Conservation (phyloP, 1,140 invertebrate genomes). For the Zaprionus inermis region DNA sequence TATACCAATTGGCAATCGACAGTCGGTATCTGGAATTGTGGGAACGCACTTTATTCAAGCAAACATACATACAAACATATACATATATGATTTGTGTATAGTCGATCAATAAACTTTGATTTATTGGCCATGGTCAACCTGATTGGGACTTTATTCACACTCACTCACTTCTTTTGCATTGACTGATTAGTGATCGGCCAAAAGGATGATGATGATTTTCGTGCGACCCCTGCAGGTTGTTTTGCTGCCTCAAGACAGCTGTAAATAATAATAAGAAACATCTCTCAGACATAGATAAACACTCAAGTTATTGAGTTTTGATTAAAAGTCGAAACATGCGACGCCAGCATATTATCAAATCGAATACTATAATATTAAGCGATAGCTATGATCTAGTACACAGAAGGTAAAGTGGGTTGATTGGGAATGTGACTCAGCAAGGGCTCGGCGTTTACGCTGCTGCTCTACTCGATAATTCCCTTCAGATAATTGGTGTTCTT, state of each 20-base stretch:
- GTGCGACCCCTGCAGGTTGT: slow-evolving; percentile 7
- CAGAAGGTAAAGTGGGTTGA: slow-evolving; percentile 32
- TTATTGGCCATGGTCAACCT: slow-evolving; percentile 52
- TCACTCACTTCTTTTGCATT: neutral
- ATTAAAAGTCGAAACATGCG: slow-evolving; percentile 61
- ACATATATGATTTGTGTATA: slow-evolving; percentile 61
- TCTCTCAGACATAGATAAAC: slow-evolving; percentile 58
- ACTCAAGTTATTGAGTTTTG: slow-evolving; percentile 61
- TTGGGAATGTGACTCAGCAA: slow-evolving; percentile 70
- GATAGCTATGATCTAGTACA: slow-evolving; percentile 39
- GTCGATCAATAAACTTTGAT: slow-evolving; percentile 66
- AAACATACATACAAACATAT: slow-evolving; percentile 19
- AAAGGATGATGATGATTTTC: slow-evolving; percentile 6
- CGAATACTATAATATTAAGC: slow-evolving; percentile 32
- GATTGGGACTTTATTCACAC: slow-evolving; percentile 22
- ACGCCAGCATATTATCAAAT: slow-evolving; percentile 31
- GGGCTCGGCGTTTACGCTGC: neutral
- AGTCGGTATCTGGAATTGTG: slow-evolving; percentile 10
- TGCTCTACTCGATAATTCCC: slow-evolving; percentile 74
- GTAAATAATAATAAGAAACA: slow-evolving; percentile 20
- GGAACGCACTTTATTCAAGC: slow-evolving; percentile 25
- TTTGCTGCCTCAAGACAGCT: slow-evolving; percentile 1
- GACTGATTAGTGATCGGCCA: slow-evolving; percentile 55
- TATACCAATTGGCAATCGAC: slow-evolving; percentile 15
- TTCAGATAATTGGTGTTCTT: slow-evolving; percentile 81